Evolutionary conservation across 2,888 invertebrate species (phyloP).

Genomic region (Epinotia bilunana): DNA sequence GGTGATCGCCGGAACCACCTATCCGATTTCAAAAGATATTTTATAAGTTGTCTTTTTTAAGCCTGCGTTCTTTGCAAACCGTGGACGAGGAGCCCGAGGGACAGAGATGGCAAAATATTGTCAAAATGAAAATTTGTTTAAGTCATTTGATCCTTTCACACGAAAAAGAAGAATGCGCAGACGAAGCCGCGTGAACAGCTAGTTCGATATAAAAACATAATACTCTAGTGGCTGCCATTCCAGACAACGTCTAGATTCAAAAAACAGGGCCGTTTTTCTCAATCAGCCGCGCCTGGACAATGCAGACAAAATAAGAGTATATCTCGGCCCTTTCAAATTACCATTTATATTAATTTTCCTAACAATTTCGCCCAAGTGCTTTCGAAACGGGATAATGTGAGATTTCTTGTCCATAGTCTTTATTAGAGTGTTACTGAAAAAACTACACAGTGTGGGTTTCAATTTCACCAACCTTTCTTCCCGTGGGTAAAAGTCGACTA

Average conservation of each 20-base stretch:
- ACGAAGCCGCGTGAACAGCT: no score
- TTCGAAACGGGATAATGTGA: conserved; percentile 10
- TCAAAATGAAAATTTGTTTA: no score
- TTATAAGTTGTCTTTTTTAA: no score
- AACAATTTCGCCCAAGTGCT: conserved; percentile 15
- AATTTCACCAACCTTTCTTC: no score
- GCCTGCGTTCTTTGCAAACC: no score
- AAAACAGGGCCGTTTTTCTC: conserved; percentile 21
- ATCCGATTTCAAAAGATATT: no score
- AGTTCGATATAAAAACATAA: not conserved
- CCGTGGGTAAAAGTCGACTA: no score
- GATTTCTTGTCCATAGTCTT: not conserved
- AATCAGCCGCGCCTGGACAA: conserved; percentile 23
- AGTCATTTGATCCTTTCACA: not conserved
- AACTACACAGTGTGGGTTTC: not conserved
- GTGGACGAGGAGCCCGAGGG: no score
- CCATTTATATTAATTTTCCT: conserved; percentile 28
- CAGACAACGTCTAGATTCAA: conserved; percentile 3
- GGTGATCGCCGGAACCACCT: no score
- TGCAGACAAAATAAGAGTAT: conserved; percentile 19
- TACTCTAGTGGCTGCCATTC: not conserved
- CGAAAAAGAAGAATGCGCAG: no score
- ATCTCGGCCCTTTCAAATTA: conserved; percentile 18
- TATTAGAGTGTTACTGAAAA: not conserved
- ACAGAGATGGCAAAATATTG: no score